Percentiles rank a stretch among this genome's conserved stretches.
Conservation (phyloP, 2,888 invertebrate genomes). For the Acrobasis repandana region DNA sequence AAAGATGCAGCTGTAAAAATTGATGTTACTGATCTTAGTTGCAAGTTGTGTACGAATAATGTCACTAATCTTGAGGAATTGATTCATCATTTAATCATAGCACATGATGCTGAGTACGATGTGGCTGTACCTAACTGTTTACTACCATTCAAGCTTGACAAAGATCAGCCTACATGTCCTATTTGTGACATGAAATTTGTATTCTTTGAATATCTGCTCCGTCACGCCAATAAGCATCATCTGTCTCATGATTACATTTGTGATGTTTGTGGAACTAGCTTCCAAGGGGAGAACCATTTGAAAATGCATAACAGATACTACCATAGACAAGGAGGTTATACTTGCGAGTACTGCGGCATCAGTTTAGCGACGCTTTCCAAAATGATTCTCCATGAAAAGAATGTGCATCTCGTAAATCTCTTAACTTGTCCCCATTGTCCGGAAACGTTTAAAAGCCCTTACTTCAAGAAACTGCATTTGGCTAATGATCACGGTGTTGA, state of each 20-base stretch:
- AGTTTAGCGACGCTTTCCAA: slow-evolving; percentile 71
- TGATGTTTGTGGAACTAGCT: slow-evolving; percentile 74
- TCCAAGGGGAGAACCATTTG: slow-evolving; percentile 75
- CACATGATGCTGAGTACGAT: slow-evolving; percentile 74
- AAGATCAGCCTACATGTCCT: slow-evolving; percentile 64
- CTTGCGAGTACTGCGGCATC: slow-evolving; percentile 74
- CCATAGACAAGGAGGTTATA: slow-evolving; percentile 70
- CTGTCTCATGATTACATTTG: slow-evolving; percentile 74
- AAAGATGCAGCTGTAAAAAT: slow-evolving; percentile 76
- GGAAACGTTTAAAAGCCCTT: slow-evolving; percentile 72
- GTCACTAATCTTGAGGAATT: slow-evolving; percentile 63
- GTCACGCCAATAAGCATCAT: slow-evolving; percentile 74
- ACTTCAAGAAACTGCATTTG: slow-evolving; percentile 68
- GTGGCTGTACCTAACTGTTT: slow-evolving; percentile 70
- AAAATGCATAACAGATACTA: slow-evolving; percentile 77
- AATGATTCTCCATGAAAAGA: slow-evolving; percentile 72
- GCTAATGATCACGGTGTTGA: slow-evolving; percentile 72
- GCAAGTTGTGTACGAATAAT: slow-evolving; percentile 60
- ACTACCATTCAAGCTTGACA: slow-evolving; percentile 69
- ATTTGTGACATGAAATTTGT: slow-evolving; percentile 72
- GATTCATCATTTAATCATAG: slow-evolving; percentile 71
- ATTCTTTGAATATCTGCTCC: slow-evolving; percentile 69
- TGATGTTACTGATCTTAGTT: slow-evolving; percentile 64
- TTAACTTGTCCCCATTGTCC: slow-evolving; percentile 69
- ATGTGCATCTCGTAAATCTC: slow-evolving; percentile 66